Conservation (phyloP, 2,113 vertebrate species). For the Spermophilus dauricus region DNA sequence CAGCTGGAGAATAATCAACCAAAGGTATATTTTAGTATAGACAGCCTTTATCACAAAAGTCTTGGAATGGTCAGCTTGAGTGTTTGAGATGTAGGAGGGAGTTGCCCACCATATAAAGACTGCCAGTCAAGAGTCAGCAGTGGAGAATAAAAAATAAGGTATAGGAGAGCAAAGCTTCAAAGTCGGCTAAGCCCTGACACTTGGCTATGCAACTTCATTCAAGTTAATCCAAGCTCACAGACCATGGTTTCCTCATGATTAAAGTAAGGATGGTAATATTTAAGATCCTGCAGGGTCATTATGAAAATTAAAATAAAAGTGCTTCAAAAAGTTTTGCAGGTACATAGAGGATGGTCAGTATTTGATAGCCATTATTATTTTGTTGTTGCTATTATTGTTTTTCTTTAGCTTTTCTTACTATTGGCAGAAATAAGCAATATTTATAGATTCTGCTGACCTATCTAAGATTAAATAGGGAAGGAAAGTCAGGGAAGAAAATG, state of each 20-base stretch:
- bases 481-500: constrained; percentile 9
- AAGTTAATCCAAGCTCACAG: not conserved
- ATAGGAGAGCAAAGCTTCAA: not conserved
- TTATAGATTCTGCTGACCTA: not conserved
- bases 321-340: not conserved
- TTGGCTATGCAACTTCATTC: not conserved
- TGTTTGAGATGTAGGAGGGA: not conserved
- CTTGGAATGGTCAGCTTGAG: not conserved
- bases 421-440: constrained; percentile 10
- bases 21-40: not conserved
- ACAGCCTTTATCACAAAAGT: not conserved
- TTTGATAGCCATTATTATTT: not conserved
- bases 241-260: not conserved
- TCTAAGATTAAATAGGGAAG: not conserved
- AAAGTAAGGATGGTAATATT: constrained; percentile 4
- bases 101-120: not conserved
- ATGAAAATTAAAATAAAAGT: not conserved
- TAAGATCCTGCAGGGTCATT: not conserved
- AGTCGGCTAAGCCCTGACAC: not conserved
- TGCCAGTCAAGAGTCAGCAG: not conserved
- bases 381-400: not conserved
- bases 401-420: constrained; percentile 34
- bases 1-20: not conserved
- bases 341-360: not conserved
- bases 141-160: not conserved